Percentiles rank a stretch among this genome's conserved stretches.
phyloP scores from a whole-genome alignment of 2,113 vertebrate genomes.

The Genyomyrus donnyi region DNA sequence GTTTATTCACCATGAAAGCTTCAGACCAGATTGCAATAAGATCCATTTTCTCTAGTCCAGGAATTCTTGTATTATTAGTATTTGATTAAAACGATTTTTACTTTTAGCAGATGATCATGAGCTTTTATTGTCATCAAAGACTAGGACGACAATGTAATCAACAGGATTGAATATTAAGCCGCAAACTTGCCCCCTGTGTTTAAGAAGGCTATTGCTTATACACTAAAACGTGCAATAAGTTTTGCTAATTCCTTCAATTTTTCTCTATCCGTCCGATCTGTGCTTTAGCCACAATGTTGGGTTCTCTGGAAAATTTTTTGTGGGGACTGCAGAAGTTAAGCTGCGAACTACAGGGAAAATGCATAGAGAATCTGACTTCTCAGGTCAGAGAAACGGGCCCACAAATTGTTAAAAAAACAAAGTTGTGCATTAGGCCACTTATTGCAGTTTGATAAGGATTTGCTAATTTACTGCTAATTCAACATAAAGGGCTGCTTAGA shows the following conservation, averaged over 20 bases:
- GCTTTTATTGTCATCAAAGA: not conserved
- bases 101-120: not conserved
- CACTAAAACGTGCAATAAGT: not conserved
- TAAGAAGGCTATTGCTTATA: not conserved
- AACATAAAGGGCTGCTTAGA: slow-evolving; percentile 80
- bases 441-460: slow-evolving; percentile 79
- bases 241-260: not conserved
- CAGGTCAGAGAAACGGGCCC: not conserved
- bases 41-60: not conserved
- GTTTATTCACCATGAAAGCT: not conserved
- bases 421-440: slow-evolving; percentile 60
- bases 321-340: not conserved
- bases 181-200: not conserved
- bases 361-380: not conserved
- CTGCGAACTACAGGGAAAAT: not conserved
- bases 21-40: not conserved
- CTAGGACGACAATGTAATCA: not conserved
- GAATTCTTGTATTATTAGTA: not conserved
- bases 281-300: not conserved
- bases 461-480: slow-evolving; percentile 71
- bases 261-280: not conserved
- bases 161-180: not conserved
- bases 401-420: not conserved
- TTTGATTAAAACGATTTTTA: not conserved
- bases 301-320: not conserved